Base-by-base conservation (phyloP, 1,140 invertebrate genomes). In the Sweltsa coloradensis region DNA sequence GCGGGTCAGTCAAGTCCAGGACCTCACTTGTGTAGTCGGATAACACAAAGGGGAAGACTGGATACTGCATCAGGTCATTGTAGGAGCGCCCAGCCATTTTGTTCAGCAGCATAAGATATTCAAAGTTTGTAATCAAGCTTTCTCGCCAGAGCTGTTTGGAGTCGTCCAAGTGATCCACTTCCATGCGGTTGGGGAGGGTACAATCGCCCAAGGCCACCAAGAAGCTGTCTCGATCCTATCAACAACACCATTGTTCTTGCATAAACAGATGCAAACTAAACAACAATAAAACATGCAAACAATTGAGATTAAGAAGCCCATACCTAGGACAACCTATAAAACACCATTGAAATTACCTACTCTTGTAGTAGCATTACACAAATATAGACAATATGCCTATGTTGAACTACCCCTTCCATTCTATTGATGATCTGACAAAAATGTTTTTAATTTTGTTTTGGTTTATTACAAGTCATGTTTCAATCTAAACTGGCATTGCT, bases 61-160 rank as follows among this genome's bases (percentile, higher is more conserved):
- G 93, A 68, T 97, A 97, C 63, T 97, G 92, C 83, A 87, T 87
- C 13, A 97, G 71, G 69, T 97, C 92, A 63, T 94, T 94, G 66
- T 92, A 96, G 2, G 89, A 88, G 29, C 91, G 73, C 0, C 91
- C 92, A 14, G 87, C 84, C 34, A 88, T 67, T 56, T 87, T 85
- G 64, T 92, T 92, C 9, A 92, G 70, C 31, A 83, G 79, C 61
- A 81, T 92, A 42, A 93, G 69, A 62, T 96, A 96, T 60, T 95
- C 89, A 80, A 89, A 96, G 68, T 96, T 96, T 13, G 89, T 93
- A 21, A 96, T 73, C 3, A 69, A 60, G 1, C 89, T 84, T 53
- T 79, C 81, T 40, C 84, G 70, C 91, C 92, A 96, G 26, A 79
- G 57, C 24, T 78, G 66, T 26, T 79, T 71, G 11, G 78, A 64